Percentiles rank a stretch among this genome's conserved stretches.
Evolutionary conservation across 2,888 invertebrate species (phyloP).

Genomic region (Scelioninae gen. 1): DNA sequence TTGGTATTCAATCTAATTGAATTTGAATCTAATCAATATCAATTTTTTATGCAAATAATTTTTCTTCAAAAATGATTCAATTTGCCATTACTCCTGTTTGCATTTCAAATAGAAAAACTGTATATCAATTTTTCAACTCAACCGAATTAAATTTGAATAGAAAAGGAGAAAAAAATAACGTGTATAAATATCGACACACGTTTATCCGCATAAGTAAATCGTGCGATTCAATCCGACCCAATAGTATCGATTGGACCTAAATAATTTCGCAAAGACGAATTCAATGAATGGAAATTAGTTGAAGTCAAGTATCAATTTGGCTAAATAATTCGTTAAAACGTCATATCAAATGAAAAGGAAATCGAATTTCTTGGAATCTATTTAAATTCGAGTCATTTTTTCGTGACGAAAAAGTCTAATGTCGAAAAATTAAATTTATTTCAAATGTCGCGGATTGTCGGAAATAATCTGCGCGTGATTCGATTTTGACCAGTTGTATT

Average conservation of each 20-base stretch:
- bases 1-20: too few species aligned
- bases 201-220: slow-evolving; percentile 4
- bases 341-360: slow-evolving; percentile 47
- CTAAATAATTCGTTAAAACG: slow-evolving; percentile 53
- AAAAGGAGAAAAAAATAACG: too few species aligned
- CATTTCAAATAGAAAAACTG: too few species aligned
- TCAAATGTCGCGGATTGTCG: slow-evolving; percentile 1
- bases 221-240: slow-evolving; percentile 15
- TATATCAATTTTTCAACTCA: too few species aligned
- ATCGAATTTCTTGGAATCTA: slow-evolving; percentile 44
- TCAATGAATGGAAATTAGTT: slow-evolving; percentile 44
- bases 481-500: too few species aligned
- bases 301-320: slow-evolving; percentile 39
- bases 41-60: too few species aligned
- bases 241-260: slow-evolving; percentile 16
- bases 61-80: too few species aligned
- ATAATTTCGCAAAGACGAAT: slow-evolving; percentile 40
- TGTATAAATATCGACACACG: slow-evolving; percentile 11
- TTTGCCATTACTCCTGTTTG: too few species aligned
- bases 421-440: slow-evolving; percentile 25
- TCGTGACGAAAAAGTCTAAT: slow-evolving; percentile 26
- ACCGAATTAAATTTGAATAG: too few species aligned
- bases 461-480: neutral
- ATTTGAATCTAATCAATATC: too few species aligned
- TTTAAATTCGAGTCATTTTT: slow-evolving; percentile 7